phyloP scores from a whole-genome alignment of 2,113 vertebrate species.

The Neofelis nebulosa region DNA sequence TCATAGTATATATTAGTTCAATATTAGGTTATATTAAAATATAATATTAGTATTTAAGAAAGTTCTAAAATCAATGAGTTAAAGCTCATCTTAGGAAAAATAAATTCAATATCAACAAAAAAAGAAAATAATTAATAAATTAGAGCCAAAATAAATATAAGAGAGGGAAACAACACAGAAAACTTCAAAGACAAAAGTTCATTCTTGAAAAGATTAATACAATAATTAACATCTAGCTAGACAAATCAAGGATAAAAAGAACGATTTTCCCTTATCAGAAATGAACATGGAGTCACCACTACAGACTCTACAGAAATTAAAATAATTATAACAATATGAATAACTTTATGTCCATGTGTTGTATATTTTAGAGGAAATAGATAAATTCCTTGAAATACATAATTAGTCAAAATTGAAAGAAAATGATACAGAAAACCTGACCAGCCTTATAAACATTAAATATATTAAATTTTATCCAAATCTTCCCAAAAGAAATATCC shows the following conservation, averaged over 20 bases:
- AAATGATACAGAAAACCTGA: not conserved
- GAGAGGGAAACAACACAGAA: not conserved
- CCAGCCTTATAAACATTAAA: not conserved
- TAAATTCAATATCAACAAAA: not conserved
- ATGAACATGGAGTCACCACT: not conserved
- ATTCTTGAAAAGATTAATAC: not conserved
- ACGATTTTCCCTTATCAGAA: not conserved
- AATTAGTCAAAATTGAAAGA: not conserved
- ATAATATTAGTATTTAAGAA: not conserved
- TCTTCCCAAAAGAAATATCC: not conserved
- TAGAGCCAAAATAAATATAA: not conserved
- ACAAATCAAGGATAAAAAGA: not conserved
- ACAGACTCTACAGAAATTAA: not conserved
- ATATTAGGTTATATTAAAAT: not conserved
- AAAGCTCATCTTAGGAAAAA: not conserved
- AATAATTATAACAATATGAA: not conserved
- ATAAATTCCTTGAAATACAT: not conserved
- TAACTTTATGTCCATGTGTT: not conserved
- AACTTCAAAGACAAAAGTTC: not conserved
- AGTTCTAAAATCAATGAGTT: not conserved
- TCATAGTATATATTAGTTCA: not conserved
- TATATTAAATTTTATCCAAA: not conserved
- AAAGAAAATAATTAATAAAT: not conserved
- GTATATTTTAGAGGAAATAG: not conserved
- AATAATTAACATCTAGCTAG: not conserved